A percentile compares a stretch with the other conserved stretches of the same genome.
Evolutionary conservation across 2,113 vertebrate species (phyloP).

Genomic region (Gnathonemus longibarbis): DNA sequence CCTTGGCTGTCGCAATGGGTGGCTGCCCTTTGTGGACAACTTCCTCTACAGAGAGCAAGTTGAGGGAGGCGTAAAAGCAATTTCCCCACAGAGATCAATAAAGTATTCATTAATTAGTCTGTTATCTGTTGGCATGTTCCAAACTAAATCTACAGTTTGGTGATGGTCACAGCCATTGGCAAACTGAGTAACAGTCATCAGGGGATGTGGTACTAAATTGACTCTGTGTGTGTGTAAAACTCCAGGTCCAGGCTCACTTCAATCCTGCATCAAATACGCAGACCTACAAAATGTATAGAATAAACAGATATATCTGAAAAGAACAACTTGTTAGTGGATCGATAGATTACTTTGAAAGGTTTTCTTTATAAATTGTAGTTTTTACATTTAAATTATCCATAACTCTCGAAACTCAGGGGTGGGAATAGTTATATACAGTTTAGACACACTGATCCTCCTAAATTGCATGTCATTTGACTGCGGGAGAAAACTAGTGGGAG

Average conservation of each 20-base stretch:
- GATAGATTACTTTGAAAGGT: background rate
- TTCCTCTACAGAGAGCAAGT: no score
- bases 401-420: background rate
- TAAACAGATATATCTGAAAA: background rate
- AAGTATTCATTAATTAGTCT: no score
- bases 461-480: background rate
- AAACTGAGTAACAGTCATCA: background rate
- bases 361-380: background rate
- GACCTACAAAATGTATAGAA: background rate
- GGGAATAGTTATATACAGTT: background rate
- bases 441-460: background rate
- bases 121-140: no score
- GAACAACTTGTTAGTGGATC: background rate
- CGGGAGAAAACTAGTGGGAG: background rate
- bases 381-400: background rate
- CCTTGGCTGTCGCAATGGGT: no score
- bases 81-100: no score
- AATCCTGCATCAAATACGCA: background rate
- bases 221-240: background rate
- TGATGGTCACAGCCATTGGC: background rate
- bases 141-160: background rate
- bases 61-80: no score
- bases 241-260: background rate
- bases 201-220: background rate
- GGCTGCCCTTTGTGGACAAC: no score